A percentile compares a stretch with the other conserved stretches of the same genome.
Conservation (phyloP, 1,140 invertebrate genomes). For the Caenorhabditis inopinata region DNA sequence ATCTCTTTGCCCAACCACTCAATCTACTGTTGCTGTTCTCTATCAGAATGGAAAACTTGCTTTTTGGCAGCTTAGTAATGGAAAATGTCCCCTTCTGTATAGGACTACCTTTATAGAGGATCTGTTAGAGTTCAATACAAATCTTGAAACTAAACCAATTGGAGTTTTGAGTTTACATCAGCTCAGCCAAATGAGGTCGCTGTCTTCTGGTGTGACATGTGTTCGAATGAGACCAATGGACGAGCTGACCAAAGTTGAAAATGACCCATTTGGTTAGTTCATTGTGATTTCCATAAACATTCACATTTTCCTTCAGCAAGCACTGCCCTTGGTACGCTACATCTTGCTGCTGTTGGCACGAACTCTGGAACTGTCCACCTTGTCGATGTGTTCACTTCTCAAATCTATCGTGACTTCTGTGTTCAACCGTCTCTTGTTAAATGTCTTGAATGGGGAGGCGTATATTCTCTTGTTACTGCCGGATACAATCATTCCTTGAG, state of each 20-base stretch:
- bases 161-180: slow-evolving; percentile 11
- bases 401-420: slow-evolving; percentile 46
- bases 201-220: slow-evolving; percentile 40
- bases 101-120: slow-evolving; percentile 24
- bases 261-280: slow-evolving; percentile 30
- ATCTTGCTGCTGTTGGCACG: slow-evolving; percentile 36
- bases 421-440: slow-evolving; percentile 49
- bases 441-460: slow-evolving; percentile 51
- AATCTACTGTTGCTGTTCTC: slow-evolving; percentile 41
- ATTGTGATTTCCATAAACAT: too few species aligned
- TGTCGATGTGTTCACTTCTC: slow-evolving; percentile 44
- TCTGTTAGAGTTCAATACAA: not conserved
- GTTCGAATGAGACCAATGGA: slow-evolving; percentile 39
- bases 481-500: slow-evolving; percentile 48
- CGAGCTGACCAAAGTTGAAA: slow-evolving; percentile 32
- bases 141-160: not conserved
- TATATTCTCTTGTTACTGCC: slow-evolving; percentile 43
- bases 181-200: not conserved
- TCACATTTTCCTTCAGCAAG: slow-evolving; percentile 18
- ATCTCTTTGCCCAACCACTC: slow-evolving; percentile 46
- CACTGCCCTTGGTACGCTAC: slow-evolving; percentile 4
- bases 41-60: slow-evolving; percentile 47
- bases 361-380: slow-evolving; percentile 45
- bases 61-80: slow-evolving; percentile 40
- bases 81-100: not conserved